These are phyloP conservation scores for Sinodicranocentrus sp. DNA, from an alignment of 2,888 invertebrate species.

Conservation along the genomic window DNA sequence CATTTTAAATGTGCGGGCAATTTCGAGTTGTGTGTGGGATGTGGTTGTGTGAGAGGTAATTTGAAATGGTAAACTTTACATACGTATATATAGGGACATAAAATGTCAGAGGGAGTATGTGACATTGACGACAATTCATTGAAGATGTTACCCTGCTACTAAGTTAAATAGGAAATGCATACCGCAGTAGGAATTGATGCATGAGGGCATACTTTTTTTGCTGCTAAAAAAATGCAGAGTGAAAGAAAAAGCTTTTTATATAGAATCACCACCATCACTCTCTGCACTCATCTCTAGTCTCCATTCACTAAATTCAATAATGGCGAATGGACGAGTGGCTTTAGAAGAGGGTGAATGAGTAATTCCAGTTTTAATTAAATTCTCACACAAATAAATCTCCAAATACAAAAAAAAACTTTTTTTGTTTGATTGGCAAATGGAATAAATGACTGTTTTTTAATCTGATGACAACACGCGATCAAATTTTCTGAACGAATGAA, in stretches of 20 bases:
- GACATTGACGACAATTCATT: too few species aligned
- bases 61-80: too few species aligned
- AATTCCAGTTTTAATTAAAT: constrained; percentile 50
- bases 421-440: constrained; percentile 33
- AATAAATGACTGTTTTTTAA: constrained; percentile 10
- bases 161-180: too few species aligned
- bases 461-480: constrained; percentile 52
- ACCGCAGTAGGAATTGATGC: too few species aligned
- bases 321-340: neutral
- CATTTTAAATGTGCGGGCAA: constrained; percentile 4
- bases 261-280: constrained; percentile 5
- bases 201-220: too few species aligned
- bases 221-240: neutral
- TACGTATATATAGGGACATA: too few species aligned
- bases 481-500: constrained; percentile 48
- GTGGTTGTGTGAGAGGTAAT: too few species aligned
- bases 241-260: neutral
- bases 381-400: constrained; percentile 63
- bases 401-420: constrained; percentile 21
- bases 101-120: too few species aligned
- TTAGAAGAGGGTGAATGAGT: neutral
- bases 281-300: neutral
- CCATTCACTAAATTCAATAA: neutral
- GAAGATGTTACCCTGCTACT: too few species aligned
- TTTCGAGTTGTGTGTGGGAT: too few species aligned